Conservation (phyloP, 2,797 vertebrate genomes). For the Muscicapa comitata region DNA sequence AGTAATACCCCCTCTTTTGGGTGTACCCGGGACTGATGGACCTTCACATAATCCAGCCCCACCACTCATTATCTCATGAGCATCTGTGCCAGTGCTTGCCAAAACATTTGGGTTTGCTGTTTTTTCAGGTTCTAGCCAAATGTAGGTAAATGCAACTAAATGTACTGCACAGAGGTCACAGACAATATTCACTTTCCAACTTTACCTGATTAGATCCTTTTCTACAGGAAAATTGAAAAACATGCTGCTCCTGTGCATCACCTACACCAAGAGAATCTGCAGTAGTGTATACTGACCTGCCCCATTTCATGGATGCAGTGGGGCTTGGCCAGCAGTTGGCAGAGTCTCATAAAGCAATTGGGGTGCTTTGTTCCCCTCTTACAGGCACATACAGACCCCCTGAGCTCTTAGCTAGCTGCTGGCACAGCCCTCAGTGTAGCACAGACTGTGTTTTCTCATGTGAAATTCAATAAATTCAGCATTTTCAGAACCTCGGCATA, state of each 20-base stretch:
- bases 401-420: neutral
- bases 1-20: neutral
- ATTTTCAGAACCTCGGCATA: conserved; percentile 36
- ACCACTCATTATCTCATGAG: neutral
- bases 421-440: neutral
- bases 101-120: neutral
- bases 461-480: conserved; percentile 52
- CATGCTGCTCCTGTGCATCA: fast-evolving
- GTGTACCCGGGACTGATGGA: fast-evolving
- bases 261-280: neutral
- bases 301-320: neutral
- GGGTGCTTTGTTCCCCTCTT: neutral
- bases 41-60: neutral
- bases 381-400: neutral
- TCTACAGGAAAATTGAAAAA: neutral
- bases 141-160: neutral
- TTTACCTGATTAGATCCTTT: neutral
- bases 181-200: neutral
- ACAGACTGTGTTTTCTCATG: conserved; percentile 33
- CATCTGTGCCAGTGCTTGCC: neutral
- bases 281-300: neutral
- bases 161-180: neutral
- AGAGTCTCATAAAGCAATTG: neutral
- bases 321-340: neutral
- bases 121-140: neutral